A percentile compares a stretch with the other conserved stretches of the same genome.
Evolutionary conservation across 2,888 invertebrate genomes (phyloP).

Genomic region (Siphlonurus alternatus): DNA sequence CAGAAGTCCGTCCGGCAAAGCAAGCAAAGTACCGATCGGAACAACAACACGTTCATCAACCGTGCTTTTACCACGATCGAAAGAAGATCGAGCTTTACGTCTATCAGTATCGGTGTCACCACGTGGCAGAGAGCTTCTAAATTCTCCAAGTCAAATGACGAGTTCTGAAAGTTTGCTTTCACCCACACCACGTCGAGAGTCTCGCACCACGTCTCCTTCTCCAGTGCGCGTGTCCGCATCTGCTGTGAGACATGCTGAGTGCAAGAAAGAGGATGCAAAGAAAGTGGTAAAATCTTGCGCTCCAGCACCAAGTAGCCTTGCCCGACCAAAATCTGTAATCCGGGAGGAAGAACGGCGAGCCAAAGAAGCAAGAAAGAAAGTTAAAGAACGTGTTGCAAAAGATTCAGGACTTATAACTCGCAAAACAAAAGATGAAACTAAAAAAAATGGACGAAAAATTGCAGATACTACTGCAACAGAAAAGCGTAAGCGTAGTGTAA

Average conservation of each 20-base stretch:
- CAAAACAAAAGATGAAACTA: slow-evolving; percentile 17
- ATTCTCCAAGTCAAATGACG: not conserved
- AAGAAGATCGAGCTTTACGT: not conserved
- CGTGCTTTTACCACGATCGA: not conserved
- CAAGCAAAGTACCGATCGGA: not conserved
- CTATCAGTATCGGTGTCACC: not conserved
- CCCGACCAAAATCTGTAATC: slow-evolving; percentile 15
- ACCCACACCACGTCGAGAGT: not conserved
- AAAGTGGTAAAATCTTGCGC: slow-evolving; percentile 9
- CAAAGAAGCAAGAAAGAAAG: slow-evolving; percentile 18
- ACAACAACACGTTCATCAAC: not conserved
- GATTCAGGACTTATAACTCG: slow-evolving; percentile 16
- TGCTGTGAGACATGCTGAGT: not conserved
- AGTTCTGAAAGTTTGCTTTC: not conserved
- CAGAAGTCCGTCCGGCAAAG: slow-evolving; percentile 21
- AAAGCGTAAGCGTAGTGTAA: slow-evolving; percentile 14
- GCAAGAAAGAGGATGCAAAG: not conserved
- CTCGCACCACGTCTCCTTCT: not conserved
- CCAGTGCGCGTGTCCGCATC: not conserved
- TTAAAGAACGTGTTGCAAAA: slow-evolving; percentile 19
- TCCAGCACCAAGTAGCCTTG: slow-evolving; percentile 6
- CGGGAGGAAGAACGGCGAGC: slow-evolving; percentile 21
- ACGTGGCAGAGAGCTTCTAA: not conserved
- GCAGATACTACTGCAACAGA: slow-evolving; percentile 12
- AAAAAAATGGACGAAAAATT: slow-evolving; percentile 14